A percentile compares a stretch with the other conserved stretches of the same genome.
phyloP scores from a whole-genome alignment of 1,140 invertebrate genomes.

The Drosophila littoralis region DNA sequence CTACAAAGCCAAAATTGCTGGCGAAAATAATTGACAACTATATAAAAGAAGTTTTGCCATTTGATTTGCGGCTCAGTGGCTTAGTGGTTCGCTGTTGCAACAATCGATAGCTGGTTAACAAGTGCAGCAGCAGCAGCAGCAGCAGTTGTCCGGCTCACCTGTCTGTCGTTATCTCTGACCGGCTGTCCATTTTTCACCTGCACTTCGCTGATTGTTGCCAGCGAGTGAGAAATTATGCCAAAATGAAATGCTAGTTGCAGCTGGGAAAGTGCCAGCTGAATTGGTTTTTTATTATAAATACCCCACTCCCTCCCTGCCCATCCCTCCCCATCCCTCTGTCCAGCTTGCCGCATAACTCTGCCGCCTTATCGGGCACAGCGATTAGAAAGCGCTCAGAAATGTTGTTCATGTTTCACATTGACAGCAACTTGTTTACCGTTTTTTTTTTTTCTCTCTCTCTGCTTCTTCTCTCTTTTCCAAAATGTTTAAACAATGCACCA shows the following conservation, averaged over 20 bases:
- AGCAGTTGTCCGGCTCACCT: conserved; percentile 21
- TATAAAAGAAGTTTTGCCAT: conserved; percentile 65
- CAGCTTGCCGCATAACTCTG: background rate
- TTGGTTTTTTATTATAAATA: conserved; percentile 20
- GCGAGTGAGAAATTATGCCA: conserved; percentile 62
- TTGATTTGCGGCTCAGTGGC: conserved; percentile 44
- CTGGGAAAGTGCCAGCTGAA: conserved; percentile 22
- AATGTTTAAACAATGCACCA: conserved; percentile 63
- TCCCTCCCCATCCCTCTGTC: background rate
- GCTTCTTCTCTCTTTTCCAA: background rate
- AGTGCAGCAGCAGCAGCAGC: conserved; percentile 52
- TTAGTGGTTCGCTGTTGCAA: background rate
- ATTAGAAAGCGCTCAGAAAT: conserved; percentile 56
- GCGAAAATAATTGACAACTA: conserved; percentile 81
- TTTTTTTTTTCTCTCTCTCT: conserved; percentile 1
- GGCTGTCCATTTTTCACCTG: conserved; percentile 75
- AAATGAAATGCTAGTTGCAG: conserved; percentile 25
- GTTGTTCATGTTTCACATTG: conserved; percentile 67
- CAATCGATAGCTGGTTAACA: conserved; percentile 50
- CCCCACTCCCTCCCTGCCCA: background rate
- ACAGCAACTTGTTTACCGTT: conserved; percentile 79
- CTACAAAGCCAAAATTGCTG: conserved; percentile 61
- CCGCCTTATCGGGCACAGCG: conserved; percentile 47
- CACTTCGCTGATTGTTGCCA: conserved; percentile 50
- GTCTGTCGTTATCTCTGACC: conserved; percentile 8